Conservation (phyloP, 2,888 invertebrate species). For the Phortica okadai region DNA sequence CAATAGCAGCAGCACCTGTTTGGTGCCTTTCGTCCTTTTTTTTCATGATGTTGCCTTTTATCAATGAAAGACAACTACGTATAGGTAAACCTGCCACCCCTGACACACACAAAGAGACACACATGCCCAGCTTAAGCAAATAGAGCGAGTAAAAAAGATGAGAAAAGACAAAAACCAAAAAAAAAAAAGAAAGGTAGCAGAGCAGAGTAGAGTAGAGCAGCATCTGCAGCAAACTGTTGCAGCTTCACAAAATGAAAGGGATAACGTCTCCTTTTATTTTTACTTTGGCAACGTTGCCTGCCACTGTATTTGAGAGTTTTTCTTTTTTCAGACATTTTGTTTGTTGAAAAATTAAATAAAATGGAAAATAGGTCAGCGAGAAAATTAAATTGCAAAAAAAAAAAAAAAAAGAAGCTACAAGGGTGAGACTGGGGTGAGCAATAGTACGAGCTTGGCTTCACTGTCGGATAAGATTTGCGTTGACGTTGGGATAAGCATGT, state of each 20-base stretch:
- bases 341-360: slow-evolving; percentile 41
- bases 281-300: neutral
- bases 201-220: neutral
- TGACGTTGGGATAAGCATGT: no score
- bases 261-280: slow-evolving; percentile 17
- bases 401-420: slow-evolving; percentile 33
- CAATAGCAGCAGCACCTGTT: slow-evolving; percentile 26
- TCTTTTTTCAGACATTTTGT: slow-evolving; percentile 5
- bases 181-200: neutral
- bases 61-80: neutral
- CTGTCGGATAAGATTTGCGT: no score
- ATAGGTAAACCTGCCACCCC: neutral
- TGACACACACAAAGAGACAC: neutral
- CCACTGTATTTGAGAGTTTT: neutral
- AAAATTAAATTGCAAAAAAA: slow-evolving; percentile 38
- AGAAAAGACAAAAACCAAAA: neutral
- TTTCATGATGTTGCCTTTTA: neutral
- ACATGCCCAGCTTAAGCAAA: neutral
- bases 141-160: neutral
- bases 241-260: slow-evolving; percentile 8
- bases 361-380: slow-evolving; percentile 36
- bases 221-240: slow-evolving; percentile 25
- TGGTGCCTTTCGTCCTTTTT: slow-evolving; percentile 1
- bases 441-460: neutral
- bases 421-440: neutral